Evolutionary conservation across 1,140 invertebrate species (phyloP).

Genomic region (Phthorimaea operculella): DNA sequence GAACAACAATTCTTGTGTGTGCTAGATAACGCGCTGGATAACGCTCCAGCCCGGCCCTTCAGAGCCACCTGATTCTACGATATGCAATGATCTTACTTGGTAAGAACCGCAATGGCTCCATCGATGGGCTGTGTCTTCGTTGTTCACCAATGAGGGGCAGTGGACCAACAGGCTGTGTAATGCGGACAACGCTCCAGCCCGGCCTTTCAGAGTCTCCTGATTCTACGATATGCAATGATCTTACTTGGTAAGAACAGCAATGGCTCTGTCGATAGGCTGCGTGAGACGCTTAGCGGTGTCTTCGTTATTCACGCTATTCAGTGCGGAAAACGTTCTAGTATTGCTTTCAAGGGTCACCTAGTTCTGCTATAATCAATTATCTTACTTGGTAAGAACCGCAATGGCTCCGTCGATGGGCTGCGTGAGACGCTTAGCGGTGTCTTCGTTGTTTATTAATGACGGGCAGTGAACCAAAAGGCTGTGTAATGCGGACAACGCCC

Average conservation of each 20-base stretch:
- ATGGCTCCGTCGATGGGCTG: slow-evolving; percentile 93
- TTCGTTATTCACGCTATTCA: slow-evolving; percentile 93
- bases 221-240: no score
- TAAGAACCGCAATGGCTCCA: slow-evolving; percentile 92
- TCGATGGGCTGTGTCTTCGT: slow-evolving; percentile 94
- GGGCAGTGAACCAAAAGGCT: slow-evolving; percentile 93
- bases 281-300: slow-evolving; percentile 87
- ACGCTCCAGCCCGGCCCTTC: no score
- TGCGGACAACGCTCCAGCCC: no score
- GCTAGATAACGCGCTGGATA: no score
- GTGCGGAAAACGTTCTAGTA: slow-evolving; percentile 95
- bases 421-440: slow-evolving; percentile 85
- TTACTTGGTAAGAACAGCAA: slow-evolving; percentile 96
- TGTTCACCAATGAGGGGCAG: slow-evolving; percentile 90
- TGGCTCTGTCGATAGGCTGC: slow-evolving; percentile 90
- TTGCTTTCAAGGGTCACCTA: no score
- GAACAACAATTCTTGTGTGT: no score
- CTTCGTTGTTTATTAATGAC: slow-evolving; percentile 91
- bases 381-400: slow-evolving; percentile 93
- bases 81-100: slow-evolving; percentile 81
- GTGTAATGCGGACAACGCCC: slow-evolving; percentile 94
- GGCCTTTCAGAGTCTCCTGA: no score
- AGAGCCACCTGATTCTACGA: no score
- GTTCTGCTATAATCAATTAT: no score
- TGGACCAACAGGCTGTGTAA: slow-evolving; percentile 94